Percentiles rank a stretch among this genome's conserved stretches.
phyloP scores from a whole-genome alignment of 1,140 invertebrate species.

The Pantala flavescens region DNA sequence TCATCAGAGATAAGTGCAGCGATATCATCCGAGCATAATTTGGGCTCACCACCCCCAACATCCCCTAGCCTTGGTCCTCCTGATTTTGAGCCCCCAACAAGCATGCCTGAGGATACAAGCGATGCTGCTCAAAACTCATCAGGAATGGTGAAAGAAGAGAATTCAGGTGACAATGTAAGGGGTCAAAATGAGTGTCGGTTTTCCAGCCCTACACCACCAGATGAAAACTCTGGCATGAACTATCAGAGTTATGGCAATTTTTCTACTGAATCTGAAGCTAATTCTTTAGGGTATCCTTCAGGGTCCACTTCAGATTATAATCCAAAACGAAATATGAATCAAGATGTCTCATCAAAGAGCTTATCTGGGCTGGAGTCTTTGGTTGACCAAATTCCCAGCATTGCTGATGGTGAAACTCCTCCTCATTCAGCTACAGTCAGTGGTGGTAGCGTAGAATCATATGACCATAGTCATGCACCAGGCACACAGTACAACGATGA shows the following conservation, averaged over 20 bases:
- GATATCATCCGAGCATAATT: constrained; percentile 56
- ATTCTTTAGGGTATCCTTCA: constrained; percentile 26
- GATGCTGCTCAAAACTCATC: constrained; percentile 4
- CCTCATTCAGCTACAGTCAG: constrained; percentile 24
- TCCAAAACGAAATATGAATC: constrained; percentile 28
- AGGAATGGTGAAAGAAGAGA: constrained; percentile 12
- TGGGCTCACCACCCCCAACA: constrained; percentile 46
- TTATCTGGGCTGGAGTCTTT: constrained; percentile 79
- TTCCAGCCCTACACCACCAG: constrained; percentile 38
- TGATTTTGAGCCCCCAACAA: constrained; percentile 63
- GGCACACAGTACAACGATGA: constrained; percentile 19
- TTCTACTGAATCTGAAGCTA: constrained; percentile 26
- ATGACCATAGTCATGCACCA: constrained; percentile 17
- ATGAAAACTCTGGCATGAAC: constrained; percentile 30
- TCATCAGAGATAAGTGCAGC: constrained; percentile 66
- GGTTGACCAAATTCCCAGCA: constrained; percentile 82
- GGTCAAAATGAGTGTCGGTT: constrained; percentile 36
- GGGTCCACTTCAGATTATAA: constrained; percentile 23
- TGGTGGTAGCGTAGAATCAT: constrained; percentile 24
- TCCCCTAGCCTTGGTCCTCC: constrained; percentile 58
- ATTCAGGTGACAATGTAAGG: constrained; percentile 12
- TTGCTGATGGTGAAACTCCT: constrained; percentile 51
- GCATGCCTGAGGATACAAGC: constrained; percentile 40
- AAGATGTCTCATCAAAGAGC: constrained; percentile 75
- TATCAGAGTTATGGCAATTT: constrained; percentile 30